A percentile compares a stretch with the other conserved stretches of the same genome.
These are phyloP conservation scores for Acanthopagrus latus DNA, from an alignment of 2,797 vertebrate species.

Conservation along the genomic window DNA sequence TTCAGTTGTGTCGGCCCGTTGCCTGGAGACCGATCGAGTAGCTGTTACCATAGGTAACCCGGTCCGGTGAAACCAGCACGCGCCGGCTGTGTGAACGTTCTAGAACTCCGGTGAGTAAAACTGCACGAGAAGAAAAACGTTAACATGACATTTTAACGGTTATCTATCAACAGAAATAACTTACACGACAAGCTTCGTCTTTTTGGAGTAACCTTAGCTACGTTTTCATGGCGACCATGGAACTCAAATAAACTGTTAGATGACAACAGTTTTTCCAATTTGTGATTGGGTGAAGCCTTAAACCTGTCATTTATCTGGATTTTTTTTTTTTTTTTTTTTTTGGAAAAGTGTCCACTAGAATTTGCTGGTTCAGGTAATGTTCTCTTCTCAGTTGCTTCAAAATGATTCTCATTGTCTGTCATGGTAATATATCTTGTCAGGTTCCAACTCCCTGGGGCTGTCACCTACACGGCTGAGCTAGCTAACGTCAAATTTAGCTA, in stretches of 20 bases:
- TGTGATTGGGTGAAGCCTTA: no score
- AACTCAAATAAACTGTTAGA: neutral
- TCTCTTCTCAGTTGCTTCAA: no score
- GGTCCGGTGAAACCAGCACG: neutral
- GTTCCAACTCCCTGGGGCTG: no score
- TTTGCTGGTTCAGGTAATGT: neutral
- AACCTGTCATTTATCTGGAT: neutral
- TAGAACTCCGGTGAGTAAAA: slow-evolving; percentile 58
- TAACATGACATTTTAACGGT: neutral
- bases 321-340: neutral
- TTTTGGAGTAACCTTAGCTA: neutral
- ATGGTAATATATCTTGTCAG: neutral
- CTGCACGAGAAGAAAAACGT: accelerated
- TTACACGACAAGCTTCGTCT: neutral
- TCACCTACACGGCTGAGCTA: no score
- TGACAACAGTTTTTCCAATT: neutral
- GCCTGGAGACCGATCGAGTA: slow-evolving; percentile 39
- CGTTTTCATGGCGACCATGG: no score
- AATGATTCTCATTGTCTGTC: no score
- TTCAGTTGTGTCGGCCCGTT: slow-evolving; percentile 35
- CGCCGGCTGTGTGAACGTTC: neutral
- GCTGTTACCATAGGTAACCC: slow-evolving; percentile 45
- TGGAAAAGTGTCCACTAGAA: neutral
- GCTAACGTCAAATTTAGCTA: no score
- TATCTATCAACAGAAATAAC: no score